phyloP scores from a whole-genome alignment of 2,888 invertebrate genomes.

The Anoncus sp. region DNA sequence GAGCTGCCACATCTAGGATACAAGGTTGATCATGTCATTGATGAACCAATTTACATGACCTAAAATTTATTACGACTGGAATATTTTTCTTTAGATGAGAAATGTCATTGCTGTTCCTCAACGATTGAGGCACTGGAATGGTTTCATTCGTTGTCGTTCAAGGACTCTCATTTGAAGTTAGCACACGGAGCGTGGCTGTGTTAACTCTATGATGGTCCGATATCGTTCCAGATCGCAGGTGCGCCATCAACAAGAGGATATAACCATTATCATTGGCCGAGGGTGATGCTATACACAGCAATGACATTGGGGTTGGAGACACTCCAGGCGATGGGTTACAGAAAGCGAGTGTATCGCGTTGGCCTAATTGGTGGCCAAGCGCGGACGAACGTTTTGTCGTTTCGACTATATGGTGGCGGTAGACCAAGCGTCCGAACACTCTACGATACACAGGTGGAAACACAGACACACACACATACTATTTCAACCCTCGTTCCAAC shows the following conservation, averaged over 20 bases:
- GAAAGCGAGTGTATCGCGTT: constrained; percentile 73
- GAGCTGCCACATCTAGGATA: too few relatives aligned
- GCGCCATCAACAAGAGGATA: constrained; percentile 65
- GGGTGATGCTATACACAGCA: constrained; percentile 10
- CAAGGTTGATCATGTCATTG: too few relatives aligned
- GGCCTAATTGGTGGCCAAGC: constrained; percentile 77
- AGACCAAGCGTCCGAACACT: constrained; percentile 25
- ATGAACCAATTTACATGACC: too few relatives aligned
- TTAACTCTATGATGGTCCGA: constrained; percentile 28
- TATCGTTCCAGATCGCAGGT: constrained; percentile 54
- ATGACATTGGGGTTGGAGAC: constrained; percentile 51
- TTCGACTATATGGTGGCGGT: constrained; percentile 61
- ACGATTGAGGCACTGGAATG: not conserved
- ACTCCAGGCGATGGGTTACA: constrained; percentile 23
- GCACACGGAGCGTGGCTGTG: not conserved
- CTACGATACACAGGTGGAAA: constrained; percentile 39
- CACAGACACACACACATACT: constrained; percentile 27
- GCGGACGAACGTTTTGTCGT: constrained; percentile 75
- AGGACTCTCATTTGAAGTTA: constrained; percentile 3
- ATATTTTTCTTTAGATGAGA: too few relatives aligned
- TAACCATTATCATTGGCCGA: constrained; percentile 76
- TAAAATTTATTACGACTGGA: too few relatives aligned
- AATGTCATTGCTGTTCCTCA: not conserved
- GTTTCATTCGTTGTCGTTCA: constrained; percentile 7
- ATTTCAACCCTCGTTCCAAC: constrained; percentile 2